phyloP scores from a whole-genome alignment of 2,888 invertebrate species.

The Acrocyrtus sp. region DNA sequence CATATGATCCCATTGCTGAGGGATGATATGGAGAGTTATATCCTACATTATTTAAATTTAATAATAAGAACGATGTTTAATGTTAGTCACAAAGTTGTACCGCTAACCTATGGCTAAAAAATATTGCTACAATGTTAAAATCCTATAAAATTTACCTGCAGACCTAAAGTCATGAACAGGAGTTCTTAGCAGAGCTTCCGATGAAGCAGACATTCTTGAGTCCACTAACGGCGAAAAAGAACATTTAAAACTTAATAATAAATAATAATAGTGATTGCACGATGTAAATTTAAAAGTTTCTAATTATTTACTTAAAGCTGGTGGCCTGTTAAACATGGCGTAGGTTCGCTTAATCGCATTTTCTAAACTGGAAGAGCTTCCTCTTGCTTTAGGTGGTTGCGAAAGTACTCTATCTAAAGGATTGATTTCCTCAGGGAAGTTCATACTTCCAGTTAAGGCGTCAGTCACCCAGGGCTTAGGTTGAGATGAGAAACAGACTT shows the following conservation, averaged over 20 bases:
- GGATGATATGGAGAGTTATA: slow-evolving; percentile 10
- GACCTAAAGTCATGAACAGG: slow-evolving; percentile 1
- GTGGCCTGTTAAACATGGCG: slow-evolving; percentile 1
- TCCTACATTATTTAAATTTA: not conserved
- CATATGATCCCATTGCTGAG: slow-evolving; percentile 7
- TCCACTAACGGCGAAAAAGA: no score
- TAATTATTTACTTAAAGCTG: slow-evolving; percentile 4
- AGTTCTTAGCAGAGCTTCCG: not conserved
- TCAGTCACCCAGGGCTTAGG: slow-evolving; percentile 25
- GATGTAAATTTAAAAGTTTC: not conserved
- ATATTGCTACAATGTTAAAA: no score
- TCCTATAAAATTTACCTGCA: no score
- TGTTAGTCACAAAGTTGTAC: no score
- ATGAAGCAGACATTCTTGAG: not conserved
- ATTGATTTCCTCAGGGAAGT: not conserved
- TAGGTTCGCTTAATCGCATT: not conserved
- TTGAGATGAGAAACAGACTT: not conserved
- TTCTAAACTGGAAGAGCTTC: not conserved
- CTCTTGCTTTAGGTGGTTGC: not conserved
- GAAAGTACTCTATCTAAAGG: slow-evolving; percentile 23
- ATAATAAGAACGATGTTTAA: no score
- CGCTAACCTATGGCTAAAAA: no score
- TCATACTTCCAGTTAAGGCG: slow-evolving; percentile 10
- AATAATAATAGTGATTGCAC: no score
- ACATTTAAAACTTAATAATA: no score